These are phyloP conservation scores for Allophyes oxyacanthae DNA, from an alignment of 2,888 invertebrate genomes.

Conservation along the genomic window DNA sequence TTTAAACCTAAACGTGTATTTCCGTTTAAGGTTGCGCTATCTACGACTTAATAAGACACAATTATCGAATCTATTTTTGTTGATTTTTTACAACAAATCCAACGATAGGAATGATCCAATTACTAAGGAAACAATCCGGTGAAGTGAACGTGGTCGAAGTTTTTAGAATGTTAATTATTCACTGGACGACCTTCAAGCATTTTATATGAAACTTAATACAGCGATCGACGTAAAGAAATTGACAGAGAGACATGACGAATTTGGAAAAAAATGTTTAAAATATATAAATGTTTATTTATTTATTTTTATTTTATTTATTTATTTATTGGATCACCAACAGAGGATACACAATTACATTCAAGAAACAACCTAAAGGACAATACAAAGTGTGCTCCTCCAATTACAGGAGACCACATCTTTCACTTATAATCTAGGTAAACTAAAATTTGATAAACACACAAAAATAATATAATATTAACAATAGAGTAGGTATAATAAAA, in stretches of 20 bases:
- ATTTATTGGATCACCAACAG: too few species aligned
- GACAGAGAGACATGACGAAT: background rate
- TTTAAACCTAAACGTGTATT: conserved; percentile 29
- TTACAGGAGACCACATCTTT: too few species aligned
- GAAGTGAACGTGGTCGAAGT: conserved; percentile 53
- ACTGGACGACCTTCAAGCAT: conserved; percentile 54
- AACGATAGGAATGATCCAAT: conserved; percentile 22
- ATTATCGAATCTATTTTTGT: conserved; percentile 39
- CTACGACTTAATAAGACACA: conserved; percentile 20
- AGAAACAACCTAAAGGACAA: too few species aligned
- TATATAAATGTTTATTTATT: too few species aligned
- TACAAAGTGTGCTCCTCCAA: too few species aligned
- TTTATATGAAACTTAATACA: conserved; percentile 16
- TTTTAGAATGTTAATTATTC: conserved; percentile 55
- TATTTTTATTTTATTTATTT: too few species aligned
- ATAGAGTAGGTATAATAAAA: too few species aligned
- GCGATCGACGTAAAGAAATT: conserved; percentile 24
- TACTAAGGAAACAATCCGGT: conserved; percentile 43
- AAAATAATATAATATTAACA: too few species aligned
- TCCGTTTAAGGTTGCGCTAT: conserved; percentile 22
- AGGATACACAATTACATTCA: too few species aligned
- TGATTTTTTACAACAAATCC: conserved; percentile 23
- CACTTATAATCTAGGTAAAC: too few species aligned
- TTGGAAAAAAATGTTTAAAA: background rate
- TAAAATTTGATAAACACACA: too few species aligned